phyloP scores from a whole-genome alignment of 1,140 invertebrate species.

The Caenorhabditis inopinata region DNA sequence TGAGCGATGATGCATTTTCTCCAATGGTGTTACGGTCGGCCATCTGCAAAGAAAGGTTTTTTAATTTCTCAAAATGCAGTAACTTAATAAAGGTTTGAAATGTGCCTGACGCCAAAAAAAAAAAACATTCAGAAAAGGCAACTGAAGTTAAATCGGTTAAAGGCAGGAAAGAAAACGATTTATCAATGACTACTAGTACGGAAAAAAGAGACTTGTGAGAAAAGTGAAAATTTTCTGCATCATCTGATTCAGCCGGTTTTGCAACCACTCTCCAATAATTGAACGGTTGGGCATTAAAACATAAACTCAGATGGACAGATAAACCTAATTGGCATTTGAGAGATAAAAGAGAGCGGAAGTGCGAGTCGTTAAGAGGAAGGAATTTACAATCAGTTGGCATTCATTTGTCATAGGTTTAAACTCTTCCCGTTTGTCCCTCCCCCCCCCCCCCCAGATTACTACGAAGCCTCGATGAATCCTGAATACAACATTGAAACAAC shows the following conservation, averaged over 20 bases:
- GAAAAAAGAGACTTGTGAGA: background rate
- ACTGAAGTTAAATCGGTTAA: background rate
- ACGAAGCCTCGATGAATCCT: no score
- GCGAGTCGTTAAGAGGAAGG: background rate
- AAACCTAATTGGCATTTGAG: background rate
- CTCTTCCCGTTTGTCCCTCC: background rate
- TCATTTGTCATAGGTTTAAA: background rate
- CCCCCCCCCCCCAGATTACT: no score
- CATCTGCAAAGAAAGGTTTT: no score
- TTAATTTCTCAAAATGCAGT: no score
- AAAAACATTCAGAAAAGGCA: background rate
- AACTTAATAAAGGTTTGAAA: background rate
- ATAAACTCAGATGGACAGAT: background rate
- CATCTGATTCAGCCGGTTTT: background rate
- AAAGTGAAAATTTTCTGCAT: background rate
- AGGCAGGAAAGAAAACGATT: background rate
- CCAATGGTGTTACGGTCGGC: conserved; percentile 54
- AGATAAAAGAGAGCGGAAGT: background rate
- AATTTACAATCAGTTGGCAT: conserved; percentile 27
- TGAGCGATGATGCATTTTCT: conserved; percentile 53
- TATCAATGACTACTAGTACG: background rate
- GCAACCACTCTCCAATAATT: background rate
- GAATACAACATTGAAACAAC: no score
- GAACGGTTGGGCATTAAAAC: background rate
- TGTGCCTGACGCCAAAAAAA: background rate